phyloP scores from a whole-genome alignment of 37 sponge, comb jelly and placozoan species.

The Haliclona indistincta region DNA sequence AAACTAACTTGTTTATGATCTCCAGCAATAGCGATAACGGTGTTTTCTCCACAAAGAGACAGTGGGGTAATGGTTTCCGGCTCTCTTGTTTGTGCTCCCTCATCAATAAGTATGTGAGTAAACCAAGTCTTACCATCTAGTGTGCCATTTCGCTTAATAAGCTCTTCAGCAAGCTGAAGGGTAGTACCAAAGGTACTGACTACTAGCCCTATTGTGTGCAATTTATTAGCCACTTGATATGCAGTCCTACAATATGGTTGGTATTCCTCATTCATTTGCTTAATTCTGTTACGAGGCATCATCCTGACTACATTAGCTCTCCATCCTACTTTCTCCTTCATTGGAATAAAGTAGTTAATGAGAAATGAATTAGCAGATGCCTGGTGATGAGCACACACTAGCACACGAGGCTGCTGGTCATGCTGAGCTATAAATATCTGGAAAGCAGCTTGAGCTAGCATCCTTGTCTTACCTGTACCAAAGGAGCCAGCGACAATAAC shows the following conservation, averaged over 20 bases:
- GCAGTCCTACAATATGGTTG: no score
- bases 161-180: background rate
- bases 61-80: slow-evolving; percentile 78
- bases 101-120: slow-evolving; percentile 78
- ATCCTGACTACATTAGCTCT: background rate
- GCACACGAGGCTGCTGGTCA: slow-evolving; percentile 4
- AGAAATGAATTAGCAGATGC: slow-evolving; percentile 65
- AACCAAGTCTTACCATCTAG: slow-evolving; percentile 17
- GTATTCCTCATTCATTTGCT: no score
- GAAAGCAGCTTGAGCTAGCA: slow-evolving; percentile 65
- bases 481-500: slow-evolving; percentile 67
- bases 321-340: background rate
- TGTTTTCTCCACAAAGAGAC: slow-evolving; percentile 34
- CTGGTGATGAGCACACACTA: slow-evolving; percentile 71
- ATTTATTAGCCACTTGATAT: background rate
- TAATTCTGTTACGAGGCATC: no score
- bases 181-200: slow-evolving; percentile 13
- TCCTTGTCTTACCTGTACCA: slow-evolving; percentile 73
- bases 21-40: slow-evolving; percentile 72
- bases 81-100: slow-evolving; percentile 80
- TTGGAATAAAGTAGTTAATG: slow-evolving; percentile 43
- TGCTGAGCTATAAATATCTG: slow-evolving; percentile 33
- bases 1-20: slow-evolving; percentile 79
- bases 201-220: background rate
- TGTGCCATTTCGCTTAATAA: no score